phyloP scores from a whole-genome alignment of 2,797 vertebrate species.

The Eulemur albifrons region DNA sequence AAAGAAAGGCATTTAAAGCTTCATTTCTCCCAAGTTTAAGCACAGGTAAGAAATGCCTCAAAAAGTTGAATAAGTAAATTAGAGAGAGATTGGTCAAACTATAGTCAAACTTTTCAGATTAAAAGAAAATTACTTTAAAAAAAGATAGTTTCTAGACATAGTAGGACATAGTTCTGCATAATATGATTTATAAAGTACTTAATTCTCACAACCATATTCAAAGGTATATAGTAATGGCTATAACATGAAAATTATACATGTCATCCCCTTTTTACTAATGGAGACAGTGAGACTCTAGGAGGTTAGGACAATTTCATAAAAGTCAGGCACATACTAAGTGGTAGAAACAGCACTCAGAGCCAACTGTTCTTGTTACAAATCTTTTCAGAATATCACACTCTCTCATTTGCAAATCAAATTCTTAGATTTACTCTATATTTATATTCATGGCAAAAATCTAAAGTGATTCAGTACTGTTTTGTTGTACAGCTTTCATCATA shows the following conservation, averaged over 20 bases:
- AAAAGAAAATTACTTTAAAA: constrained; percentile 32
- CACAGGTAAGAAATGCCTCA: constrained; percentile 7
- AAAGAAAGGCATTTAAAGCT: neutral
- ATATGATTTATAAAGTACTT: constrained; percentile 9
- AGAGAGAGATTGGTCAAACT: neutral
- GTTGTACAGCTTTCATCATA: neutral
- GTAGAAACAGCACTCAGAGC: neutral
- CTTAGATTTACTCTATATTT: neutral
- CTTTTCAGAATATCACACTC: neutral
- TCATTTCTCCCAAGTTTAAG: neutral
- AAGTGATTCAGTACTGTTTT: neutral
- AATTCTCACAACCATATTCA: neutral
- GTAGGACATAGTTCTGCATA: neutral
- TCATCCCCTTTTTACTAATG: neutral
- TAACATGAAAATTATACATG: neutral
- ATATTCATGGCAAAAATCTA: neutral
- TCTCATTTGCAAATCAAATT: neutral
- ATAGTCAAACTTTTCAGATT: neutral
- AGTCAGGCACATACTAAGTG: neutral
- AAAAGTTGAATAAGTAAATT: neutral
- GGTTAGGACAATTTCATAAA: neutral
- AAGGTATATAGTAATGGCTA: neutral
- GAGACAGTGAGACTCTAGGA: neutral
- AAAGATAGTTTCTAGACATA: neutral
- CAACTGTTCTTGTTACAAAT: neutral